Conservation (phyloP, 2,888 invertebrate genomes). For the Epirrita christyi region DNA sequence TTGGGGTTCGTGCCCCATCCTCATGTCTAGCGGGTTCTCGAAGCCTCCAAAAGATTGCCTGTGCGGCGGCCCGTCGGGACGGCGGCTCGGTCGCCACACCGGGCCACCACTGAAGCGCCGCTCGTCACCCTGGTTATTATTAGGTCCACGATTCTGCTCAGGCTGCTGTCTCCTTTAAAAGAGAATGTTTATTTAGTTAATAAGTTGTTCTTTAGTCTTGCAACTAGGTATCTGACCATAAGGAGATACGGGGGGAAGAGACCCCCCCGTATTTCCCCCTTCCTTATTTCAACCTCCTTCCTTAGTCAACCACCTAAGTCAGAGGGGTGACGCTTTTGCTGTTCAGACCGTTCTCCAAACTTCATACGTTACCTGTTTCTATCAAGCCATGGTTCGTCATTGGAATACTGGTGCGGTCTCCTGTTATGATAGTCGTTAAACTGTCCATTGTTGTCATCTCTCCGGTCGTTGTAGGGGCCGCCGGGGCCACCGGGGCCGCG, state of each 20-base stretch:
- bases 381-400: slow-evolving; percentile 48
- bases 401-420: slow-evolving; percentile 56
- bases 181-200: neutral
- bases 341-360: too few relatives aligned
- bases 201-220: neutral
- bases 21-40: slow-evolving; percentile 70
- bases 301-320: too few relatives aligned
- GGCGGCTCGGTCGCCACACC: slow-evolving; percentile 34
- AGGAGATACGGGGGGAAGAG: too few relatives aligned
- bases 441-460: slow-evolving; percentile 10
- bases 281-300: too few relatives aligned
- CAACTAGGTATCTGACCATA: too few relatives aligned
- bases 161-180: slow-evolving; percentile 15
- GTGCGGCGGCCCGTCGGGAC: slow-evolving; percentile 42
- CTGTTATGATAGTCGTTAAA: slow-evolving; percentile 52
- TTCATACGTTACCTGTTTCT: slow-evolving; percentile 33
- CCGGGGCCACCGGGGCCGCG: slow-evolving; percentile 1
- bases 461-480: slow-evolving; percentile 9
- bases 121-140: slow-evolving; percentile 18
- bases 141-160: slow-evolving; percentile 13
- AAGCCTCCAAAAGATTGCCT: slow-evolving; percentile 63
- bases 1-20: slow-evolving; percentile 52
- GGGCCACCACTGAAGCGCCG: slow-evolving; percentile 30
- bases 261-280: too few relatives aligned
- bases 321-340: too few relatives aligned